These are phyloP conservation scores for Periplaneta americana DNA, from an alignment of 1,140 invertebrate genomes.

Conservation along the genomic window DNA sequence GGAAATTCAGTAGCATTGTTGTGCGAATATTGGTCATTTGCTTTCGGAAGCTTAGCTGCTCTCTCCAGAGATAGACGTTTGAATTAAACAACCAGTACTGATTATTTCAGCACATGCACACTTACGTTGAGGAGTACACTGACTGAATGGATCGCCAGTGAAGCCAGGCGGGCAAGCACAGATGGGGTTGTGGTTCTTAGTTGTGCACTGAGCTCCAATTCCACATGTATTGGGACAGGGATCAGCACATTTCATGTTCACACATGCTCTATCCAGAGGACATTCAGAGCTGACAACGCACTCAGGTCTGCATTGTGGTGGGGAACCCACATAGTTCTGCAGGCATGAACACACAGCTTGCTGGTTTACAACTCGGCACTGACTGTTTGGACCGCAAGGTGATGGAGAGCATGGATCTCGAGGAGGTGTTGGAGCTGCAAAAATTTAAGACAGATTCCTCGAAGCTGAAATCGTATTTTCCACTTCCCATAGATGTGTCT, in stretches of 20 bases:
- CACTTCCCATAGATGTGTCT: too few species aligned
- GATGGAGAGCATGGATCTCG: slow-evolving; percentile 40
- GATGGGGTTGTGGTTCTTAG: slow-evolving; percentile 53
- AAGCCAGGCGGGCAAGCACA: slow-evolving; percentile 66
- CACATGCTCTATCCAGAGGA: slow-evolving; percentile 43
- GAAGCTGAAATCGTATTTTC: too few species aligned
- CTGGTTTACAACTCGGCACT: slow-evolving; percentile 43
- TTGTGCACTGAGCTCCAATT: slow-evolving; percentile 43
- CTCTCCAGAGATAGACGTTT: too few species aligned
- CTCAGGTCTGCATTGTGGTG: slow-evolving; percentile 49
- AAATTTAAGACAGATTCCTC: too few species aligned
- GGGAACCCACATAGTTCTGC: slow-evolving; percentile 44
- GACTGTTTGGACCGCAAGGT: slow-evolving; percentile 51
- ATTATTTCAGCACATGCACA: too few species aligned
- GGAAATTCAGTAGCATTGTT: too few species aligned
- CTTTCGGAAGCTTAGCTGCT: too few species aligned
- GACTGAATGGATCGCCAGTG: slow-evolving; percentile 67
- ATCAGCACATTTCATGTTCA: slow-evolving; percentile 49
- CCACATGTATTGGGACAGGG: slow-evolving; percentile 53
- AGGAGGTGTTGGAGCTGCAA: slow-evolving; percentile 21
- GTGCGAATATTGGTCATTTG: too few species aligned
- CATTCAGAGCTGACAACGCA: slow-evolving; percentile 65
- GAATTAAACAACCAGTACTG: too few species aligned
- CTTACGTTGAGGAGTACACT: slow-evolving; percentile 44
- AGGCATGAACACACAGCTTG: slow-evolving; percentile 50